These are phyloP conservation scores for Formicarius rufipectus DNA, from an alignment of 2,113 vertebrate genomes.

Conservation along the genomic window DNA sequence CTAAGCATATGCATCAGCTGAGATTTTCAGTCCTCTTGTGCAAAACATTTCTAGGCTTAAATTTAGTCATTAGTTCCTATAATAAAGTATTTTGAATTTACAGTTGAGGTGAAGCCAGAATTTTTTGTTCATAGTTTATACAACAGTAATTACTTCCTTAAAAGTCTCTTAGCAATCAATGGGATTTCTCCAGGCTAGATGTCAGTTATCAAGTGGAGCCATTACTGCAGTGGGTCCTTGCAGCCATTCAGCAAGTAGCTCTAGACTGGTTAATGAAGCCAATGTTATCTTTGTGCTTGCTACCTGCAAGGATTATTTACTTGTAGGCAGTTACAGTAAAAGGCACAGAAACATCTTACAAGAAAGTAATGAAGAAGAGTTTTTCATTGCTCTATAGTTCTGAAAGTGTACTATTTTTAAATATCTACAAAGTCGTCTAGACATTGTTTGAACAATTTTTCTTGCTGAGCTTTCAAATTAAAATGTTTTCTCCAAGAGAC, in stretches of 20 bases:
- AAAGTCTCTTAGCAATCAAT: neutral
- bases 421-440: neutral
- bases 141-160: neutral
- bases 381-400: neutral
- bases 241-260: neutral
- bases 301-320: neutral
- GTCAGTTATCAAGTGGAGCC: neutral
- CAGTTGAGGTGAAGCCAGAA: neutral
- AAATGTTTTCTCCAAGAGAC: conserved; percentile 38
- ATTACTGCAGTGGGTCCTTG: neutral
- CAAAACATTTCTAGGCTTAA: neutral
- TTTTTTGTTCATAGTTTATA: neutral
- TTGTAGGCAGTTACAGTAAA: neutral
- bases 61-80: neutral
- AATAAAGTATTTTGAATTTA: neutral
- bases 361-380: neutral
- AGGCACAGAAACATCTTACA: neutral
- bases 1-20: neutral
- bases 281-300: neutral
- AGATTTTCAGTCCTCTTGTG: neutral
- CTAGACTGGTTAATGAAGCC: neutral
- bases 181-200: neutral
- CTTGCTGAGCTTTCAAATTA: conserved; percentile 37
- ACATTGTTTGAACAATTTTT: neutral
- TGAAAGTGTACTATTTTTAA: neutral